phyloP scores from a whole-genome alignment of 1,140 invertebrate species.

The Acyrthosiphon pisum region DNA sequence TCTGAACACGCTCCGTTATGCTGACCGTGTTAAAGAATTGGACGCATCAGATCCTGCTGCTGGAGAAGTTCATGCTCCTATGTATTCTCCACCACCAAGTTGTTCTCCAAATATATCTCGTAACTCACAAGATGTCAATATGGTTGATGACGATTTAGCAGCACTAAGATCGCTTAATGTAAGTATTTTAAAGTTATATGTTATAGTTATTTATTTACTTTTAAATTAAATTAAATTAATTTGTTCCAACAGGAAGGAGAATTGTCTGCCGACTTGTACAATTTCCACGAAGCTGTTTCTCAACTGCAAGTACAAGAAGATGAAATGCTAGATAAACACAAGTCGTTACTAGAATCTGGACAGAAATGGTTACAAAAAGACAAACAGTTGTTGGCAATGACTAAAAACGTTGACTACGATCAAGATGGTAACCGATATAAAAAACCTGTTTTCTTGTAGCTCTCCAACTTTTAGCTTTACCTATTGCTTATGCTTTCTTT shows the following conservation, averaged over 20 bases:
- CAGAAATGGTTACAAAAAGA: conserved; percentile 75
- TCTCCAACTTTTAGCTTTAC: conserved; percentile 57
- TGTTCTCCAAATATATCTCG: conserved; percentile 51
- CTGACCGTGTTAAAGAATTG: conserved; percentile 92
- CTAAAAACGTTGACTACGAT: conserved; percentile 95
- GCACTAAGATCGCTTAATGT: conserved; percentile 86
- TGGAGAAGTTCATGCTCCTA: conserved; percentile 61
- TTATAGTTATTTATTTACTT: background rate
- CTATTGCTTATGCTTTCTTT: conserved; percentile 59
- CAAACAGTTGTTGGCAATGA: conserved; percentile 77
- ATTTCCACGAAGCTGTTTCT: conserved; percentile 93
- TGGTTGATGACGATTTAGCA: conserved; percentile 78
- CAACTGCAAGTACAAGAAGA: conserved; percentile 93
- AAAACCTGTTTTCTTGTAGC: conserved; percentile 44
- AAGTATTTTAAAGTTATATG: conserved; percentile 64
- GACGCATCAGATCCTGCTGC: conserved; percentile 77
- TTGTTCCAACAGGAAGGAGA: conserved; percentile 76
- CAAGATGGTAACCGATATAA: conserved; percentile 77
- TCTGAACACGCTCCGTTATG: conserved; percentile 96
- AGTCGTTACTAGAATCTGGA: conserved; percentile 79
- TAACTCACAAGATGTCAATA: conserved; percentile 57
- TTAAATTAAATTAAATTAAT: background rate
- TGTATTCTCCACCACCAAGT: conserved; percentile 58
- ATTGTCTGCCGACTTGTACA: conserved; percentile 91
- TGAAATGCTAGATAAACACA: conserved; percentile 92